Base-by-base conservation (phyloP, 2,113 vertebrate genomes). In the Alaudala cheleensis region DNA sequence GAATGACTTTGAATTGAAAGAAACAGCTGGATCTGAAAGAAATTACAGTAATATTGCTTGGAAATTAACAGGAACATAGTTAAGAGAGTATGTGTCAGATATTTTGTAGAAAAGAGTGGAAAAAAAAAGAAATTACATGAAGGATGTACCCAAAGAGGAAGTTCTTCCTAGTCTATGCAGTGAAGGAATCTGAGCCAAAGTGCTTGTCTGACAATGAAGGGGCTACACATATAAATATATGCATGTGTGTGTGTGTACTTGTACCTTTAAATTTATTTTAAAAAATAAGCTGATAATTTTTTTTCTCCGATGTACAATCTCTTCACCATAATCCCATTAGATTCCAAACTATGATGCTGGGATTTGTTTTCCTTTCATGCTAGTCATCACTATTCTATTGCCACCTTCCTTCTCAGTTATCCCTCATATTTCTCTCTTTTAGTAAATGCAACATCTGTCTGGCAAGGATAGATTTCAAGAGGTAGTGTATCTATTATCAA, bases 181-280 rank as follows among this genome's bases (percentile, higher is more conserved):
- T 65, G 20, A 42, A 79, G 5, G 17, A 60, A 45, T 70, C 5
- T 70, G 17, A 66, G 14, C 4, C 29, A 74, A 80, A 84, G 20
- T 42, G 70, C 45, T 87, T 80, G 2, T 42, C 23, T 66, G 33
- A 65, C 3, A 11, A 8, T 33, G 13, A 53, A 54, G 17, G 4
- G 11, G 1, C 45, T 45, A 20, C 8, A 19, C 42, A 31, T 9
- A 34, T 47, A 45, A 26, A 6, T 12, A 16, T 6, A 6, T 5
- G 2, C 1, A 5, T 22, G 1, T 29, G 0, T 18, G 0, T 15
- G 6, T 19, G 12, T 49, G 5, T 47, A 61, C 24, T 57, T 51
- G 5, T 2, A 47, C 4, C 42, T 81, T 25, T 39, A 13, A 72
- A 77, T 50, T 39, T 3, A 34, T 65, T 70, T 29, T 2, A 15